Evolutionary conservation across 2,888 invertebrate genomes (phyloP).

Genomic region (Mylabris sibirica): DNA sequence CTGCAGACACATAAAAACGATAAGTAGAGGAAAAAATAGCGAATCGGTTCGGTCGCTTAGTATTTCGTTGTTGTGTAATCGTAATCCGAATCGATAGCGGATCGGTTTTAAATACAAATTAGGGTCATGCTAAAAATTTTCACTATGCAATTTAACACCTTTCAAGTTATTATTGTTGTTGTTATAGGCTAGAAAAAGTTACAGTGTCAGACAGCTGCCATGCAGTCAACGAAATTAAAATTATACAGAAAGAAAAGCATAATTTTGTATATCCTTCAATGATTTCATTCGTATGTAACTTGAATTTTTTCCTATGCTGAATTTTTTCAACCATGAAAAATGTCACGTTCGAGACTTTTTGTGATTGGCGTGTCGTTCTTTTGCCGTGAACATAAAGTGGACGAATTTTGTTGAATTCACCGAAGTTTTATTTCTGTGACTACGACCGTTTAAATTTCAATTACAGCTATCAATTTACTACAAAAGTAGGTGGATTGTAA

Average conservation of each 20-base stretch:
- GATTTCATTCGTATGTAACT: slow-evolving; percentile 11
- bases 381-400: too few relatives aligned
- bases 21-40: slow-evolving; percentile 23
- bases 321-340: not conserved
- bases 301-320: not conserved
- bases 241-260: slow-evolving; percentile 27
- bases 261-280: not conserved
- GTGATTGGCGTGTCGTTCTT: too few relatives aligned
- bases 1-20: not conserved
- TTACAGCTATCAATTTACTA: not conserved
- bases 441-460: too few relatives aligned
- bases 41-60: slow-evolving; percentile 23
- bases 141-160: slow-evolving; percentile 39
- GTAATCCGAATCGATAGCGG: slow-evolving; percentile 37
- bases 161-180: not conserved
- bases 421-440: too few relatives aligned
- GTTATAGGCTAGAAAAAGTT: slow-evolving; percentile 30
- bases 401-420: not conserved
- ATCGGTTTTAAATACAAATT: slow-evolving; percentile 38
- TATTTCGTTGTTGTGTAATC: slow-evolving; percentile 35
- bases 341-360: not conserved
- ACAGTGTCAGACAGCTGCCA: slow-evolving; percentile 30
- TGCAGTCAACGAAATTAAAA: slow-evolving; percentile 36
- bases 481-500: not conserved
- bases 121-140: slow-evolving; percentile 36